Evolutionary conservation across 2,888 invertebrate genomes (phyloP), one percentile per base, ranked within the genome.

Genomic region (Ochlodes sylvanus): DNA sequence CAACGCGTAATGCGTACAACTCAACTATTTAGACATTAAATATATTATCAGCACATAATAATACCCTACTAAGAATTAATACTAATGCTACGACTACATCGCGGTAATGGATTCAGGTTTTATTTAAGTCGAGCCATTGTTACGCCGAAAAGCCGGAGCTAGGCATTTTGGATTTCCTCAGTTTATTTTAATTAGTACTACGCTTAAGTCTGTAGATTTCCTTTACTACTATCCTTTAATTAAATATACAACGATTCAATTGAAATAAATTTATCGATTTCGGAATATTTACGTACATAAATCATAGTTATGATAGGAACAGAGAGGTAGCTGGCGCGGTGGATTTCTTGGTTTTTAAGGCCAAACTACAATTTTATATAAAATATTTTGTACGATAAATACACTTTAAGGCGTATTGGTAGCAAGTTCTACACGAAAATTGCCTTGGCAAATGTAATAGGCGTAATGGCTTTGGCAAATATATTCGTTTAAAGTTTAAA

Each of bases 381-480:
- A 2, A 5, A 27, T 27, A 27, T 27, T 27, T 27, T 27, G 5
- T 5, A 27, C 3, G 5, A 27, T 27, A 27, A 27, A 27, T 27
- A n/a, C n/a, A 19, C 3, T 10, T 10, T 14, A 38, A 47, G 10
- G 50, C 50, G 12, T 54, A 38, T 56, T 44, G 63, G 55, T 56
- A 27, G 50, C 65, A 52, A 58, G 12, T 63, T 68, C 89, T 19
- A 50, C 86, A 86, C 88, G 86, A 90, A 88, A 89, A 89, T 75
- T 76, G 73, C 90, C 91, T 92, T 92, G 90, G 87, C 86, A 86
- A 83, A 86, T 81, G 84, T 85, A 87, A 85, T 81, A 79, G 83
- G 73, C 79, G 87, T 87, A 90, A 91, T 85, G 83, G 77, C 79
- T 88, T 86, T 78, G 77, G 84, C 88, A 92, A 91, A 92, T 86